phyloP scores from a whole-genome alignment of 2,888 invertebrate genomes.

The Caenorhabditis sp. region DNA sequence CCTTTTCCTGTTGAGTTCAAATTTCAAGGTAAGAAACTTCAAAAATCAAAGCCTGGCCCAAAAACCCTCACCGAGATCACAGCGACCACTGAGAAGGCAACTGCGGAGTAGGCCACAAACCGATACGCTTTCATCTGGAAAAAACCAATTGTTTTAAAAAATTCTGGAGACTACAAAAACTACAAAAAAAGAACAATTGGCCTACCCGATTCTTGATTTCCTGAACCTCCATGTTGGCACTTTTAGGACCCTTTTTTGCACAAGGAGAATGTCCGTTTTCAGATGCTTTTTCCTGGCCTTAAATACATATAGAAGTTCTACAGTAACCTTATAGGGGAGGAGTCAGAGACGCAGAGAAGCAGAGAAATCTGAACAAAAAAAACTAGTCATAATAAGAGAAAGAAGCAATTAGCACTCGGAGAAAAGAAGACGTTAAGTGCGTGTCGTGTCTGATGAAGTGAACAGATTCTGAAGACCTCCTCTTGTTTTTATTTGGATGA shows the following conservation, averaged over 20 bases:
- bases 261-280: not conserved
- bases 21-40: not conserved
- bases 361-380: not conserved
- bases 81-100: constrained; percentile 67
- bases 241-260: not conserved
- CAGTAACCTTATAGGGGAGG: not conserved
- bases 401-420: constrained; percentile 49
- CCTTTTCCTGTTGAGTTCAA: not conserved
- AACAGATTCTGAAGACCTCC: not conserved
- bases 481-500: not conserved
- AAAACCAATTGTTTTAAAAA: constrained; percentile 50
- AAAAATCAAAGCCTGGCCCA: not conserved
- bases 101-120: constrained; percentile 66
- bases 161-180: not conserved
- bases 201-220: constrained; percentile 61
- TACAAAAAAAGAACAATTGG: not conserved
- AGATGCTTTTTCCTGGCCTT: constrained; percentile 5
- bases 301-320: not conserved
- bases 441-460: constrained; percentile 1
- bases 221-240: constrained; percentile 50
- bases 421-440: constrained; percentile 39
- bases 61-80: constrained; percentile 35
- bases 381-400: constrained; percentile 38
- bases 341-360: not conserved
- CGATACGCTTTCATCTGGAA: constrained; percentile 70